Percentiles rank a stretch among this genome's conserved stretches.
Conservation (phyloP, 2,113 vertebrate genomes). For the Opisthocomus hoazin region DNA sequence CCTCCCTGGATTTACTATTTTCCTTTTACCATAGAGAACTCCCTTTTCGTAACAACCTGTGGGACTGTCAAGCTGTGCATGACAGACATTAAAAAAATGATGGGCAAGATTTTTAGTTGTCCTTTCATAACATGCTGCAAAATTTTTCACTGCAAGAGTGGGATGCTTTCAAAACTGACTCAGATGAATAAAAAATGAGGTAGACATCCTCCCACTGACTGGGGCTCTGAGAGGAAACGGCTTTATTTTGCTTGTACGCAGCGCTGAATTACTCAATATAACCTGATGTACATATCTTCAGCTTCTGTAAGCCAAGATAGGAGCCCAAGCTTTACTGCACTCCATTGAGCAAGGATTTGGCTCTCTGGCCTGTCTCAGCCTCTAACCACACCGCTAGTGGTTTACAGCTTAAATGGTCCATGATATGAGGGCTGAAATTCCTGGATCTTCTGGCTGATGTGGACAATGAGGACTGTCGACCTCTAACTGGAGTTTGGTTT, state of each 20-base stretch:
- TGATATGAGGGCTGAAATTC: background rate
- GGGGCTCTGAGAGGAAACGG: background rate
- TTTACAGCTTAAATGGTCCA: background rate
- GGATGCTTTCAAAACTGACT: slow-evolving; percentile 21
- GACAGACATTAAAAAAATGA: background rate
- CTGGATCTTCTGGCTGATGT: background rate
- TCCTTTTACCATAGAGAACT: background rate
- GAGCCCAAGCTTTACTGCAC: background rate
- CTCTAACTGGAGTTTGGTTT: background rate
- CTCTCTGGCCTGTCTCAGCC: background rate
- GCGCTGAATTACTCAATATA: background rate
- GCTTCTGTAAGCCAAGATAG: background rate
- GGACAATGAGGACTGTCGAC: rapidly evolving
- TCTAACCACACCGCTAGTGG: background rate
- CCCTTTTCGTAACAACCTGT: background rate
- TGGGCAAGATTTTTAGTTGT: background rate
- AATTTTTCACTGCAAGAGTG: background rate
- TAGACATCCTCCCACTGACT: slow-evolving; percentile 10
- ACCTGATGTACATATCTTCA: background rate
- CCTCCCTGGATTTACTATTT: background rate
- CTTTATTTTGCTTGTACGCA: background rate
- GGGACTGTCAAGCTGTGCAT: background rate
- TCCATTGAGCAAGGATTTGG: background rate
- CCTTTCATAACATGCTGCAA: background rate
- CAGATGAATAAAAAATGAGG: slow-evolving; percentile 22